Evolutionary conservation across 2,797 vertebrate genomes (phyloP).

Genomic region (Perodicticus potto): DNA sequence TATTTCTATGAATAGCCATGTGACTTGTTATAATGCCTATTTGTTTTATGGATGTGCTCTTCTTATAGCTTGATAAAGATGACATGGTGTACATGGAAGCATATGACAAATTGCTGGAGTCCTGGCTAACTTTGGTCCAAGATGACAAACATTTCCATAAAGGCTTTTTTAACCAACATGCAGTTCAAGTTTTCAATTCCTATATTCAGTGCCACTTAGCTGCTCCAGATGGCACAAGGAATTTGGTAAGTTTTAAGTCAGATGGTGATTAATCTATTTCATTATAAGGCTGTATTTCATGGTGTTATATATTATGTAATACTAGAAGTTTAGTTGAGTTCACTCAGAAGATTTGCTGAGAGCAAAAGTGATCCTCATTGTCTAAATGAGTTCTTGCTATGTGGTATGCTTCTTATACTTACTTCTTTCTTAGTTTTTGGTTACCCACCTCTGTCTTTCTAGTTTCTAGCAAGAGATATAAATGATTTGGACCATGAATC

Average conservation of each 20-base stretch:
- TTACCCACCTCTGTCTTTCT: background rate
- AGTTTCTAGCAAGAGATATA: background rate
- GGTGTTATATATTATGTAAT: background rate
- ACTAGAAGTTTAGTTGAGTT: background rate
- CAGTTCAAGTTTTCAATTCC: constrained; percentile 99
- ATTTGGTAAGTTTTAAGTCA: constrained; percentile 93
- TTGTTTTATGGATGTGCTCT: constrained; percentile 55
- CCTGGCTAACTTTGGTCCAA: constrained; percentile 98
- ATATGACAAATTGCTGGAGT: constrained; percentile 98
- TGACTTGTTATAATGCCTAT: background rate
- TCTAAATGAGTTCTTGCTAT: background rate
- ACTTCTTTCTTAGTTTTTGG: background rate
- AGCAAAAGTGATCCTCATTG: background rate
- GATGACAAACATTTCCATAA: constrained; percentile 99
- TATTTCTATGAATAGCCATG: background rate
- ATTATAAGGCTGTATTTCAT: background rate
- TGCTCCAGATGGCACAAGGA: constrained; percentile 97
- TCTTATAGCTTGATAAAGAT: constrained; percentile 96
- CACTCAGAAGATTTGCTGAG: background rate
- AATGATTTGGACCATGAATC: background rate
- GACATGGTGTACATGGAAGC: constrained; percentile 99
- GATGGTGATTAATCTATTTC: background rate
- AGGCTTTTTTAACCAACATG: constrained; percentile 97
- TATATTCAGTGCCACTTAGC: constrained; percentile 99
- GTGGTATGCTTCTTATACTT: background rate